Percentiles rank a stretch among this genome's conserved stretches.
These are phyloP conservation scores for Apodemus sylvaticus DNA, from an alignment of 2,113 vertebrate species.

Conservation along the genomic window DNA sequence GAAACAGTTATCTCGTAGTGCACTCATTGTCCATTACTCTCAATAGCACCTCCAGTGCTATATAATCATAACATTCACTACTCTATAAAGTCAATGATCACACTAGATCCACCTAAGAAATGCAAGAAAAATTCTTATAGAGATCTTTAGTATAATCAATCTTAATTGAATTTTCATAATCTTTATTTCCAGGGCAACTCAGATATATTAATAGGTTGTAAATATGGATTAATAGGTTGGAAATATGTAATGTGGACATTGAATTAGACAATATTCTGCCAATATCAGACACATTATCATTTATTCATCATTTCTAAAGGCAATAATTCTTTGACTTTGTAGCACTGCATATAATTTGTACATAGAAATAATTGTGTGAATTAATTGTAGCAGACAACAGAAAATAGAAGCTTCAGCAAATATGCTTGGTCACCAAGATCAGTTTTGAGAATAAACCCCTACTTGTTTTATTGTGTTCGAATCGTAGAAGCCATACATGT, in stretches of 20 bases:
- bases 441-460: neutral
- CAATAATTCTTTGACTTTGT: neutral
- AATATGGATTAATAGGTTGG: no score
- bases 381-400: neutral
- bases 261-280: neutral
- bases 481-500: neutral
- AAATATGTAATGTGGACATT: neutral
- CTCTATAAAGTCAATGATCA: neutral
- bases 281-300: neutral
- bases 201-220: neutral
- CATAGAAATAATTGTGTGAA: neutral
- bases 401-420: neutral
- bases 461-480: neutral
- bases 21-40: neutral
- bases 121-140: neutral
- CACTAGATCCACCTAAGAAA: neutral
- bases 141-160: neutral
- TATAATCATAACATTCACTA: neutral
- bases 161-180: neutral
- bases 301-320: neutral
- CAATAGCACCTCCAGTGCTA: no score
- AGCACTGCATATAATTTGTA: neutral
- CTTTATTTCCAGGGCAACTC: neutral
- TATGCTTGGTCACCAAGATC: neutral
- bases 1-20: rapidly evolving